Conservation (phyloP, 2,888 invertebrate genomes). For the Tricholauxania praeusta region DNA sequence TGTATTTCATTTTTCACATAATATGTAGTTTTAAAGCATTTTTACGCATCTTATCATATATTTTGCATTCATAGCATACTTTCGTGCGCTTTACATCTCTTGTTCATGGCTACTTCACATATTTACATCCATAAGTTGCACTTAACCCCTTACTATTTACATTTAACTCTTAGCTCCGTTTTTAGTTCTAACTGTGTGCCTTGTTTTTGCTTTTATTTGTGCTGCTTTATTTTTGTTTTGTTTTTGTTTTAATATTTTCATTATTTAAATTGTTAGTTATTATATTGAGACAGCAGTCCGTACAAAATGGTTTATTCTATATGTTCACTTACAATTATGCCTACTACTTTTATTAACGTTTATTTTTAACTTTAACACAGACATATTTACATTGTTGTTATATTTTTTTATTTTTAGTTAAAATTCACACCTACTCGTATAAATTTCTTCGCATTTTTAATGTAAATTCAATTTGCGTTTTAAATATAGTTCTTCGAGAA, state of each 20-base stretch:
- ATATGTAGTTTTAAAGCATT: slow-evolving; percentile 35
- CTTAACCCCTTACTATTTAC: no score
- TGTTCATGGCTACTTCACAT: no score
- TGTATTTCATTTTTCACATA: slow-evolving; percentile 30
- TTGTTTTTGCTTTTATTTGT: background rate
- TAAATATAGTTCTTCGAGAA: background rate
- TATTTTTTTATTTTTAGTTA: background rate
- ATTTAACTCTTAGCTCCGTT: no score
- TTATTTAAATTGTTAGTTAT: slow-evolving; percentile 18
- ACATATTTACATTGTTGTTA: background rate
- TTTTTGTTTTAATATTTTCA: background rate
- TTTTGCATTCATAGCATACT: slow-evolving; percentile 14
- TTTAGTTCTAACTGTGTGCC: background rate
- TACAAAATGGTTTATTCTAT: slow-evolving; percentile 43
- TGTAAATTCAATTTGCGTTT: background rate
- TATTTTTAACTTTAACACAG: background rate
- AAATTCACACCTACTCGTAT: background rate
- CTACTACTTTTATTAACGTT: slow-evolving; percentile 22
- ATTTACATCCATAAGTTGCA: no score
- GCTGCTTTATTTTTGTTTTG: background rate
- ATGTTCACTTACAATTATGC: slow-evolving; percentile 25
- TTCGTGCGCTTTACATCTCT: background rate
- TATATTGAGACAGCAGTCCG: slow-evolving; percentile 47
- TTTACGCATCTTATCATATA: slow-evolving; percentile 20
- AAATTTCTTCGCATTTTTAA: background rate